Base-by-base conservation (phyloP, 2,797 vertebrate species). In the Phalloptychus januarius region DNA sequence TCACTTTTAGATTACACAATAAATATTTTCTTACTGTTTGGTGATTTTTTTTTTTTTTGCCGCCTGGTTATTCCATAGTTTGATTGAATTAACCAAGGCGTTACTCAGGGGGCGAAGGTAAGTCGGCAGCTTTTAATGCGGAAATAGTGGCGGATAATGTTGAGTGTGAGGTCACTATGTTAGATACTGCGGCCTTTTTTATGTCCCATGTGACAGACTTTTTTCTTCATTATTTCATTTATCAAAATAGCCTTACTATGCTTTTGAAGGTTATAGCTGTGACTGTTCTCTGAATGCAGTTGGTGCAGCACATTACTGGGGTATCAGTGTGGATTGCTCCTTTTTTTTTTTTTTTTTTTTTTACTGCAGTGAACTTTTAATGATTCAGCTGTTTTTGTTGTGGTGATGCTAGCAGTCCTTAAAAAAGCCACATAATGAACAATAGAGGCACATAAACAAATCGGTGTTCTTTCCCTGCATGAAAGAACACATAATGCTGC, bases 311-410 rank as follows among this genome's bases (percentile, higher is more conserved):
- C 56, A 76, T 5, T 50, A 90, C 85, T 89, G 90, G 90, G 76
- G 28, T 85, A 78, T 73, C 73, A 40, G 78, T 72, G 73, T 81
- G 77, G 85, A 79, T 82, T 80, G 81, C 80, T 86, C 38, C 10
- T 36, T 4, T 54, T 25, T 25, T 8, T 31, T 18, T 33, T 56
- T 63, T 63, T 82, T 81, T 83, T 90, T 77, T 86, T 85, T 83
- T 88, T 91, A 91, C 91, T 89, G 93, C 94, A 93, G 93, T 92
- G 87, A 91, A 91, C 84, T 95, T 96, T 92, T 94, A 94, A 95
- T 95, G 95, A 96, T 94, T 96, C 95, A 96, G 95, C 94, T 90
- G 25, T 93, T 96, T 95, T 91, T 90, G 79, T 92, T 87, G 65
- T 88, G 91, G 86, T 75, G 38, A 75, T 76, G 81, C 81, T 87